Evolutionary conservation across 2,797 vertebrate species (phyloP).

Genomic region (Helostoma temminkii): DNA sequence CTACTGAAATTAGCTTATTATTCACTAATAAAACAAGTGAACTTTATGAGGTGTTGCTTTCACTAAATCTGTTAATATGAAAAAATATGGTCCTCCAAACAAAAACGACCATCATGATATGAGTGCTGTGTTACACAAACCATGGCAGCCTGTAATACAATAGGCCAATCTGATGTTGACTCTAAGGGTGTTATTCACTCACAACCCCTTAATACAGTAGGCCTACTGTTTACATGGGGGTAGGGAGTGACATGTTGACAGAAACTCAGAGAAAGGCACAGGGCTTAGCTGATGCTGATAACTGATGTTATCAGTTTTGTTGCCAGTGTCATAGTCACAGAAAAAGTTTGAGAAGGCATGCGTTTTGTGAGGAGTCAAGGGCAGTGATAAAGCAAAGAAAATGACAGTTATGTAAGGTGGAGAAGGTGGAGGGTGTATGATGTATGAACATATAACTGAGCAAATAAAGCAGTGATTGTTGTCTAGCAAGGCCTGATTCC

Average conservation of each 20-base stretch:
- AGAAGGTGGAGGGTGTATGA: neutral
- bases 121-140: slow-evolving; percentile 33
- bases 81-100: no score
- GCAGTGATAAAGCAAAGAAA: neutral
- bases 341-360: neutral
- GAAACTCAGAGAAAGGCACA: slow-evolving; percentile 27
- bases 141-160: slow-evolving; percentile 42
- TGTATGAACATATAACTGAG: slow-evolving; percentile 12
- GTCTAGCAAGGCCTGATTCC: slow-evolving; percentile 22
- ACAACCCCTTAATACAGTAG: slow-evolving; percentile 45
- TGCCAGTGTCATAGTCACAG: neutral
- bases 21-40: no score
- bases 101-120: slow-evolving; percentile 5
- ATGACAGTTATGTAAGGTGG: neutral
- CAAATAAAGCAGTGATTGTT: slow-evolving; percentile 57
- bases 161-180: slow-evolving; percentile 52
- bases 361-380: neutral
- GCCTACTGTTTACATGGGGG: slow-evolving; percentile 47
- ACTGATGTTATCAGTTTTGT: slow-evolving; percentile 1
- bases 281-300: slow-evolving; percentile 41
- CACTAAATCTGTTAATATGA: no score
- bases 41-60: no score
- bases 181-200: slow-evolving; percentile 43
- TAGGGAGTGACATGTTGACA: slow-evolving; percentile 37
- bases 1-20: no score